These are phyloP conservation scores for Scarus forsteni DNA, from an alignment of 2,797 vertebrate genomes.

Conservation along the genomic window DNA sequence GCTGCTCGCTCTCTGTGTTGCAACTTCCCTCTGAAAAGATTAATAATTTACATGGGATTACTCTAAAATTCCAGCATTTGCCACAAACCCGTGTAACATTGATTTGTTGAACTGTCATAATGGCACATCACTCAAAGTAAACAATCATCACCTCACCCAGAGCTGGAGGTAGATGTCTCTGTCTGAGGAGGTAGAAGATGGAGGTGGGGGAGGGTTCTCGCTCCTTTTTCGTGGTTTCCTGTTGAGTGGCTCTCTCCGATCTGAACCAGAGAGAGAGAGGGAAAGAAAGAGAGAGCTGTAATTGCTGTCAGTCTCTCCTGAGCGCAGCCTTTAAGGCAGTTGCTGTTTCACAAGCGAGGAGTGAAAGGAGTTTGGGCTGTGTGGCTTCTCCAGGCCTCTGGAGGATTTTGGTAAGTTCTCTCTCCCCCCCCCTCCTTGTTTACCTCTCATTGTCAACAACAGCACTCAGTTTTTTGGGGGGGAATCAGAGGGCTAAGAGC, in stretches of 20 bases:
- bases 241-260: constrained; percentile 73
- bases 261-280: constrained; percentile 51
- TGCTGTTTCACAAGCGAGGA: constrained; percentile 72
- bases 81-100: constrained; percentile 76
- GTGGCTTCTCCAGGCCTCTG: constrained; percentile 83
- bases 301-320: constrained; percentile 89
- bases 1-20: constrained; percentile 62
- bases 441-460: constrained; percentile 86
- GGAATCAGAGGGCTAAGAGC: constrained; percentile 79
- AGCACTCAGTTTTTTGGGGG: constrained; percentile 54
- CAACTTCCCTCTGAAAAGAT: constrained; percentile 70
- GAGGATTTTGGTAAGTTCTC: constrained; percentile 80
- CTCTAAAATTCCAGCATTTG: constrained; percentile 74
- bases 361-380: constrained; percentile 78
- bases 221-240: constrained; percentile 80
- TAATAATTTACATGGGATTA: constrained; percentile 80
- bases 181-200: constrained; percentile 55
- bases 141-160: constrained; percentile 70
- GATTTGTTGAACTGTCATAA: constrained; percentile 84
- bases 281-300: constrained; percentile 75
- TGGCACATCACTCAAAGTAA: constrained; percentile 82
- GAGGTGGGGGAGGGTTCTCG: constrained; percentile 56
- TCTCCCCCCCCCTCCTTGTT: constrained; percentile 74
- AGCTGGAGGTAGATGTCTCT: constrained; percentile 79
- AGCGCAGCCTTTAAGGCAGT: constrained; percentile 79